These are phyloP conservation scores for Brachirus orientalis DNA, from an alignment of 2,113 vertebrate genomes.

Conservation along the genomic window DNA sequence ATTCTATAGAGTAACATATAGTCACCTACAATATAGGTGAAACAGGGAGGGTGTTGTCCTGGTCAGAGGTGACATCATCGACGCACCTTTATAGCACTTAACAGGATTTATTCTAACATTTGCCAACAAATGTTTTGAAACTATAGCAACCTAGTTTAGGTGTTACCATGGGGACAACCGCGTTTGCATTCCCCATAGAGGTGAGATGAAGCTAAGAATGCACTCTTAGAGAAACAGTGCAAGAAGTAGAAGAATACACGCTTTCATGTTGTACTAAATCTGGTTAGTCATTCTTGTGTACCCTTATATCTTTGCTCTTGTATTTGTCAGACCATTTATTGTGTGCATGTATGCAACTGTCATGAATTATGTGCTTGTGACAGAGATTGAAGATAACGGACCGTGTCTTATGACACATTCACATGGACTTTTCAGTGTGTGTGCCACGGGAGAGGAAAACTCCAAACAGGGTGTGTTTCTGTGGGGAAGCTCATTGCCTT, in stretches of 20 bases:
- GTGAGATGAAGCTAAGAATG: slow-evolving; percentile 33
- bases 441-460: slow-evolving; percentile 13
- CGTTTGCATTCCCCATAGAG: slow-evolving; percentile 67
- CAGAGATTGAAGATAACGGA: slow-evolving; percentile 24
- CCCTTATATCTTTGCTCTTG: neutral
- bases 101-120: slow-evolving; percentile 13
- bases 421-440: neutral
- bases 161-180: slow-evolving; percentile 42
- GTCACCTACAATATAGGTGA: neutral
- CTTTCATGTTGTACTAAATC: neutral
- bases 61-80: slow-evolving; percentile 17
- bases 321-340: slow-evolving; percentile 2
- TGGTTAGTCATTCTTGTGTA: neutral
- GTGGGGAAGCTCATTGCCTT: slow-evolving; percentile 51
- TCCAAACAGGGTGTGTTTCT: slow-evolving; percentile 29
- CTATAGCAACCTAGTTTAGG: slow-evolving; percentile 45
- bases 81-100: slow-evolving; percentile 1
- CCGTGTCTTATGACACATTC: slow-evolving; percentile 16
- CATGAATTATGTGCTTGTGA: neutral
- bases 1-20: neutral
- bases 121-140: slow-evolving; percentile 49
- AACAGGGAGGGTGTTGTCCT: neutral
- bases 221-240: slow-evolving; percentile 7
- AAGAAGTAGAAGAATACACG: slow-evolving; percentile 24
- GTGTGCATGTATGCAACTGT: too few species aligned